Evolutionary conservation across 2,888 invertebrate species (phyloP), one percentile per base, ranked within the genome.

Genomic region (Rotaria magnacalcarata): DNA sequence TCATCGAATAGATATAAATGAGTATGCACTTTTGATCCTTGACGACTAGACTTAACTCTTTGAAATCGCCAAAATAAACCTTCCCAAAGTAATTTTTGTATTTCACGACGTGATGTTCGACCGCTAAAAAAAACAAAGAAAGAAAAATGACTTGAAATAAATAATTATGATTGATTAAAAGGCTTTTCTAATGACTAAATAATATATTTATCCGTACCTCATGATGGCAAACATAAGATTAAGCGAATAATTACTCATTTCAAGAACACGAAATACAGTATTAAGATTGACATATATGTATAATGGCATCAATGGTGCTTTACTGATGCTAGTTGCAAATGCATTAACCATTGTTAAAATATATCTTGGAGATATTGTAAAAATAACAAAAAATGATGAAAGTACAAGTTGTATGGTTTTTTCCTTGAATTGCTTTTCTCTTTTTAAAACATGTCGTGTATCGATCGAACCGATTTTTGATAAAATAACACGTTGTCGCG

Each of bases 361-460:
- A 54, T 86, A 86, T 34, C 86, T 56, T 43, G 86, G 86, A 41
- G 86, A 86, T 50, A 86, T 85, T 3, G 86, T 86, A 43, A 86
- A 56, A n/a, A 86, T 47, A 11, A 86, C 27, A 85, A 86, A 86
- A 85, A 86, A 86, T 34, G 86, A 85, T 19, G 85, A 85, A 6
- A 85, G 34, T 60, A 86, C 85, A 11, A 86, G 41, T 54, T 85
- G 60, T n/a, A 86, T 84, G n/a, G 86, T 86, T 34, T 75, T 85
- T 27, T 86, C 86, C 80, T 86, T 86, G 24, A 86, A 86, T 85
- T 86, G 86, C 24, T 85, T 67, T 84, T 86, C 86, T 80, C 86
- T 75, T 84, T 86, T 86, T 16, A 75, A 50, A n/a, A 84, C 85
- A n/a, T 84, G 43, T 47, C 58, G 47, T 10, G 85, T n/a, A 41